Evolutionary conservation across 2,888 invertebrate species (phyloP).

Genomic region (Alentia gelatinosa): DNA sequence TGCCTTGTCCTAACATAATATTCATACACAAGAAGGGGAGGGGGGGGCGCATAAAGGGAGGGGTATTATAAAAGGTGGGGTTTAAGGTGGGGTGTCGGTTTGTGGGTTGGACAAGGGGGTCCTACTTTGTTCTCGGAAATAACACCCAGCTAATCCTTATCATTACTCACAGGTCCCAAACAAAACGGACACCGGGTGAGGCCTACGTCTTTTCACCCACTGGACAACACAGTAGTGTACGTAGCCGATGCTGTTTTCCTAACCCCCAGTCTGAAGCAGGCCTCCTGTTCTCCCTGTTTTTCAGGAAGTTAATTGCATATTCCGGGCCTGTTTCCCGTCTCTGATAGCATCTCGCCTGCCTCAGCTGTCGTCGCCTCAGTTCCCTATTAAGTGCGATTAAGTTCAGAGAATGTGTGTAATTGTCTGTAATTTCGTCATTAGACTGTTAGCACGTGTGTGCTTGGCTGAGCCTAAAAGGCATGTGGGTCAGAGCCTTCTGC

Average conservation of each 20-base stretch:
- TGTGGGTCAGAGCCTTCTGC: background rate
- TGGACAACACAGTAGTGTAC: constrained; percentile 48
- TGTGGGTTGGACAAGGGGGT: background rate
- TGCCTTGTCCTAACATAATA: background rate
- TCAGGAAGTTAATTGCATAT: background rate
- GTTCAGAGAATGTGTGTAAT: constrained; percentile 11
- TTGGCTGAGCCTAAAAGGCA: background rate
- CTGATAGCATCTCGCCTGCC: background rate
- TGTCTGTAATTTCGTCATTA: constrained; percentile 17
- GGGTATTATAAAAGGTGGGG: background rate
- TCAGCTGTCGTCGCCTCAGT: background rate
- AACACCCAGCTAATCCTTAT: background rate
- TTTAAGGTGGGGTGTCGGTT: background rate
- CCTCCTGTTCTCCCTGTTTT: background rate
- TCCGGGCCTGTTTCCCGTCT: background rate
- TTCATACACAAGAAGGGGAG: background rate
- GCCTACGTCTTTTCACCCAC: constrained; percentile 33
- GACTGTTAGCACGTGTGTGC: background rate
- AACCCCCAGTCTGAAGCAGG: background rate
- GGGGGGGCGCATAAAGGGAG: background rate
- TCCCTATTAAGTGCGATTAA: background rate
- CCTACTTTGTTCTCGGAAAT: background rate
- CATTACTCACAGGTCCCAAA: constrained; percentile 52
- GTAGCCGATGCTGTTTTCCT: background rate
- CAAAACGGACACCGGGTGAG: constrained; percentile 45